phyloP scores from a whole-genome alignment of 2,113 vertebrate species.

The Spermophilus dauricus region DNA sequence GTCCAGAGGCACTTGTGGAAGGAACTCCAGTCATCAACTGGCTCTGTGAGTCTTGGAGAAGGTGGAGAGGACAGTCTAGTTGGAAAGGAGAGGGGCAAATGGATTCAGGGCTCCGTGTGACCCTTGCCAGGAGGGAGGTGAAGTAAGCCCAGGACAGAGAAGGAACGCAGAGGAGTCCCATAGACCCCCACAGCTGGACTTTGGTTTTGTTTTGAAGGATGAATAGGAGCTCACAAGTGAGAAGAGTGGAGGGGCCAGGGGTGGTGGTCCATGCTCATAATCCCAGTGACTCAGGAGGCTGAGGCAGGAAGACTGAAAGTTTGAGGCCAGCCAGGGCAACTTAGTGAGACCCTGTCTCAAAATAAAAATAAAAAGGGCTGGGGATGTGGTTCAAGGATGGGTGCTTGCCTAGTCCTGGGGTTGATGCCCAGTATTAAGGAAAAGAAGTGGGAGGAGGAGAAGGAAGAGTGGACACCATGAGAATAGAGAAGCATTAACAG shows the following conservation, averaged over 20 bases:
- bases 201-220: conserved; percentile 24
- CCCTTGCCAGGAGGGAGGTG: not conserved
- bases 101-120: not conserved
- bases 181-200: not conserved
- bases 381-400: not conserved
- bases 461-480: not conserved
- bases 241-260: too few species aligned
- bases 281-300: not conserved
- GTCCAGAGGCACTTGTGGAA: not conserved
- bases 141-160: not conserved
- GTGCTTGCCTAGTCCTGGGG: not conserved
- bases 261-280: not conserved
- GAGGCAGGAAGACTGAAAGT: not conserved
- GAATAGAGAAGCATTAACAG: not conserved
- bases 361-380: not conserved
- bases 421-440: not conserved
- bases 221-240: not conserved
- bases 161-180: not conserved
- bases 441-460: too few species aligned
- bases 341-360: not conserved
- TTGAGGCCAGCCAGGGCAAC: not conserved
- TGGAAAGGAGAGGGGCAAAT: not conserved
- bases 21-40: not conserved
- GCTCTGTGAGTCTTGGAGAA: not conserved
- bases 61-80: not conserved